phyloP scores from a whole-genome alignment of 2,797 vertebrate genomes.

The Agapornis canus region DNA sequence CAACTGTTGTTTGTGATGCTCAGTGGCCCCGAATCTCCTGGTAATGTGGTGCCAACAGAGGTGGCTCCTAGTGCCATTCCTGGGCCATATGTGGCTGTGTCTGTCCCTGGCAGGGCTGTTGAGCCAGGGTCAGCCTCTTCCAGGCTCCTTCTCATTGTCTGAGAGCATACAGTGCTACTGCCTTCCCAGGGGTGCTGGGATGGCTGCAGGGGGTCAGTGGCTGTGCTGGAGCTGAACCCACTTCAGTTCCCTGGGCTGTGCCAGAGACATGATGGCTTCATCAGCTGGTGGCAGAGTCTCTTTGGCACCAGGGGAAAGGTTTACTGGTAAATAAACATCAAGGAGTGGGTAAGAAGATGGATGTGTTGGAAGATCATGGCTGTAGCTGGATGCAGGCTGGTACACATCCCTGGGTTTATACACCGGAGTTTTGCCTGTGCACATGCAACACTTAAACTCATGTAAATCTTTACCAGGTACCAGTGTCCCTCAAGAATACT shows the following conservation, averaged over 20 bases:
- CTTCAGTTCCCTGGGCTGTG: not conserved
- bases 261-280: not conserved
- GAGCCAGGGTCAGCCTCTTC: rapidly evolving
- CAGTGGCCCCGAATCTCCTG: rapidly evolving
- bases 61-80: not conserved
- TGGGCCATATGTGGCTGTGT: rapidly evolving
- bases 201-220: not conserved
- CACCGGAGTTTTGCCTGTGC: rapidly evolving
- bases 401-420: not conserved
- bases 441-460: not conserved
- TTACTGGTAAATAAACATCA: not conserved
- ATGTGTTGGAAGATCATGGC: rapidly evolving
- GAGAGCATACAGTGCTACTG: rapidly evolving
- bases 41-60: not conserved
- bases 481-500: not conserved
- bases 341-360: rapidly evolving
- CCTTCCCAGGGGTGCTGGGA: not conserved
- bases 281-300: not conserved
- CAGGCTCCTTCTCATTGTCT: rapidly evolving
- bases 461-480: slow-evolving; percentile 5
- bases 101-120: not conserved
- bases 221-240: not conserved
- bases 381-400: rapidly evolving
- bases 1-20: rapidly evolving
- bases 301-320: not conserved